phyloP scores from a whole-genome alignment of 2,113 vertebrate species.

The Geococcyx californianus region DNA sequence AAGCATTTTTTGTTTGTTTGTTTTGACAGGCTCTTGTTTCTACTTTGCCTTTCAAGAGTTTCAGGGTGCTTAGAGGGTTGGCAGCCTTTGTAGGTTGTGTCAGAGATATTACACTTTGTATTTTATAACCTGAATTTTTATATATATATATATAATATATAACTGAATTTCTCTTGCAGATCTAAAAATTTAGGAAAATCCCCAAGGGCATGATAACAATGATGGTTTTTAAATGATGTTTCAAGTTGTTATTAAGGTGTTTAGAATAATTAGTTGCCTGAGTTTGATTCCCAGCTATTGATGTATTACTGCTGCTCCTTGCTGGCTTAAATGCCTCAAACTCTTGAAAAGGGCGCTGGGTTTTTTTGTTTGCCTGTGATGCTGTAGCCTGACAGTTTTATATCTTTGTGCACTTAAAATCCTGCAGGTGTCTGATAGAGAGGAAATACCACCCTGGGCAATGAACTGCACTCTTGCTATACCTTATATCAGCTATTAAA shows the following conservation, averaged over 20 bases:
- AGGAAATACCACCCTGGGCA: background rate
- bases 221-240: background rate
- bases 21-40: background rate
- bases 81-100: background rate
- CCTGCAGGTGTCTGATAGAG: background rate
- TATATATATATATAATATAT: too few relatives aligned
- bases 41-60: background rate
- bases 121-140: background rate
- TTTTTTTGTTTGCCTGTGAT: background rate
- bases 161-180: background rate
- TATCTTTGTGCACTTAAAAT: background rate
- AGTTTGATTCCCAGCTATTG: background rate
- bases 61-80: background rate
- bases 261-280: background rate
- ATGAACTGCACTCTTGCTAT: background rate
- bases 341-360: background rate
- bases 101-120: background rate
- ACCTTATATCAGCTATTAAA: constrained; percentile 2
- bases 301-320: background rate
- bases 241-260: background rate
- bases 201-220: background rate
- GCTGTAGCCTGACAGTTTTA: background rate
- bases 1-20: background rate
- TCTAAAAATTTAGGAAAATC: background rate
- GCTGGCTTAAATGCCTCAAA: background rate